A percentile compares a stretch with the other conserved stretches of the same genome.
Evolutionary conservation across 2,113 vertebrate genomes (phyloP).

Genomic region (Sceloporus tristichus): DNA sequence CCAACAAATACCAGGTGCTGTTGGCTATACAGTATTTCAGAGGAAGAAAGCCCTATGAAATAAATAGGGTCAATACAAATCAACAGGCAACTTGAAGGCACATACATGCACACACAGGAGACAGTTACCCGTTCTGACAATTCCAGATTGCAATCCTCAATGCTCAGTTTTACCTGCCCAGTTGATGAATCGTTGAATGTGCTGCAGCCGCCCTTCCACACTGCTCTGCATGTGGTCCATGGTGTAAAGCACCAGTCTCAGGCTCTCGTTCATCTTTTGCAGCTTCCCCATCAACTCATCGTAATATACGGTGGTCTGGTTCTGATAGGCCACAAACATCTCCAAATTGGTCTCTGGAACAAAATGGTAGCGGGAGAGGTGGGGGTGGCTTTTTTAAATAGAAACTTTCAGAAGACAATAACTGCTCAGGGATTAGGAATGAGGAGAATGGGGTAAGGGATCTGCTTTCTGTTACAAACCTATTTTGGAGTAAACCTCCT

Average conservation of each 20-base stretch:
- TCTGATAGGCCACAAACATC: constrained; percentile 81
- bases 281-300: constrained; percentile 80
- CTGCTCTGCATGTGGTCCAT: constrained; percentile 73
- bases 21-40: no score
- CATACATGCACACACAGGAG: no score
- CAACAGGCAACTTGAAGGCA: no score
- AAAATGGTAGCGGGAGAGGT: no score
- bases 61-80: no score
- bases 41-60: no score
- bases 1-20: no score
- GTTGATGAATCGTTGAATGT: constrained; percentile 76
- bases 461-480: constrained; percentile 61
- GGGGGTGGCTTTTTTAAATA: background rate
- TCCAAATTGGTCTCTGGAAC: constrained; percentile 74
- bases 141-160: background rate
- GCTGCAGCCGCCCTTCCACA: constrained; percentile 77
- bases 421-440: background rate
- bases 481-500: constrained; percentile 77
- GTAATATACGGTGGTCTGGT: constrained; percentile 77
- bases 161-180: constrained; percentile 73
- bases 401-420: no score
- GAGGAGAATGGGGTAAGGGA: background rate
- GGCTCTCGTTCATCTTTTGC: constrained; percentile 80
- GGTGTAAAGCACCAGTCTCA: constrained; percentile 75
- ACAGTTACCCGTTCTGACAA: no score